Percentiles rank a stretch among this genome's conserved stretches.
Conservation (phyloP, 2,113 vertebrate genomes). For the Bungarus multicinctus region DNA sequence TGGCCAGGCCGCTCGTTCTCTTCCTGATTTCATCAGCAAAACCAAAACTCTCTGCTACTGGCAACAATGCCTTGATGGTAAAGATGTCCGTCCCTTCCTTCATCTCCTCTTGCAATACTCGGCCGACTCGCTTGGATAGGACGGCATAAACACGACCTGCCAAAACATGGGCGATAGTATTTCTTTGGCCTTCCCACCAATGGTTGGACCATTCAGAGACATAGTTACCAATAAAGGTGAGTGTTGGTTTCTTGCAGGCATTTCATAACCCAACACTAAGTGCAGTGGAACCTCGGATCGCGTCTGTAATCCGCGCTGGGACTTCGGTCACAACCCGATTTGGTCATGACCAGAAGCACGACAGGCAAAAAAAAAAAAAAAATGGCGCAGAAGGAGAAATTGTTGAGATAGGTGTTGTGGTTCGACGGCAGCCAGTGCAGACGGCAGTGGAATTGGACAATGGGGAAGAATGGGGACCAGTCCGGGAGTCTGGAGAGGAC, state of each 20-base stretch:
- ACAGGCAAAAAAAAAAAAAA: too few species aligned
- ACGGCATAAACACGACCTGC: conserved; percentile 92
- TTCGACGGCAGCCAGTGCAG: too few species aligned
- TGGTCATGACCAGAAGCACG: too few species aligned
- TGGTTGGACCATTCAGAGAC: neutral
- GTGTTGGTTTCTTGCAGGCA: neutral
- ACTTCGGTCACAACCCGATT: too few species aligned
- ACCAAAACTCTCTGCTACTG: conserved; percentile 96
- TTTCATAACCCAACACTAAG: too few species aligned
- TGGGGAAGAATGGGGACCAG: too few species aligned
- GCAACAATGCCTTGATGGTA: conserved; percentile 90
- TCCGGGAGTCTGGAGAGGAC: too few species aligned
- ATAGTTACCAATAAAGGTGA: neutral
- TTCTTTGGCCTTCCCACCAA: neutral
- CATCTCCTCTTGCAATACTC: conserved; percentile 95
- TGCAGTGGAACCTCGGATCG: too few species aligned
- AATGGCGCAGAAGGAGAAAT: too few species aligned
- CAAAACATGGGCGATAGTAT: conserved; percentile 15
- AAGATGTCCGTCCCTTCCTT: conserved; percentile 97
- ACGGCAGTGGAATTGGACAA: too few species aligned
- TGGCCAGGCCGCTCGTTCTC: conserved; percentile 92
- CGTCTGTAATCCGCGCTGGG: too few species aligned
- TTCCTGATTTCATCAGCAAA: conserved; percentile 98
- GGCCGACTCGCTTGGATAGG: conserved; percentile 88
- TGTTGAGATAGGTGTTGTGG: too few species aligned